Conservation (phyloP, 2,797 vertebrate species). For the Pseudopleuronectes americanus region DNA sequence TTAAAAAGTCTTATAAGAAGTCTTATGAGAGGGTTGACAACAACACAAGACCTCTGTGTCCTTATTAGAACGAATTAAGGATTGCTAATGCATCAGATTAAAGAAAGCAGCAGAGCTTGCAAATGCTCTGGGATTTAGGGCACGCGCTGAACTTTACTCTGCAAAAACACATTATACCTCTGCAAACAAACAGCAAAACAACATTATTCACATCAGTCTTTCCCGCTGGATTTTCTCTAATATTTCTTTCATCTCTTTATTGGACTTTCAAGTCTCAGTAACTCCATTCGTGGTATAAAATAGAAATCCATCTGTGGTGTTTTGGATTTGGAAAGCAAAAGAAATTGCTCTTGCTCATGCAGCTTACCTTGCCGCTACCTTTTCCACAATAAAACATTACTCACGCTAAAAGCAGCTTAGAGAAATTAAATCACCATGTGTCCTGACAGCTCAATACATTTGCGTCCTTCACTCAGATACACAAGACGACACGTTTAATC, state of each 20-base stretch:
- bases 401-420: slow-evolving; percentile 70
- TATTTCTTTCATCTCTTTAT: slow-evolving; percentile 61
- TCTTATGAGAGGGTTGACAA: slow-evolving; percentile 36
- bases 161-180: slow-evolving; percentile 40
- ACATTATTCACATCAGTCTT: slow-evolving; percentile 30
- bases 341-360: slow-evolving; percentile 32
- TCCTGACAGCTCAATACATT: slow-evolving; percentile 71
- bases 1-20: slow-evolving; percentile 38
- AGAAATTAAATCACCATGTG: slow-evolving; percentile 73
- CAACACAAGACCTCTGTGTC: slow-evolving; percentile 57
- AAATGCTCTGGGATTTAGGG: slow-evolving; percentile 57
- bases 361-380: slow-evolving; percentile 59
- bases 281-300: slow-evolving; percentile 38
- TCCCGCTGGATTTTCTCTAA: slow-evolving; percentile 36
- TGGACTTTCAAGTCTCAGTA: slow-evolving; percentile 45
- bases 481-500: slow-evolving; percentile 69
- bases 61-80: slow-evolving; percentile 55
- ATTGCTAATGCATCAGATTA: slow-evolving; percentile 67
- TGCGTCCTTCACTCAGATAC: slow-evolving; percentile 66
- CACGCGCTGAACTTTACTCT: slow-evolving; percentile 44
- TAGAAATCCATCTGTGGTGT: slow-evolving; percentile 22
- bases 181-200: slow-evolving; percentile 45
- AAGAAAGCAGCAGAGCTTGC: slow-evolving; percentile 44
- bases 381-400: slow-evolving; percentile 65
- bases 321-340: slow-evolving; percentile 48